Evolutionary conservation across 2,113 vertebrate species (phyloP).

Genomic region (Puntigrus tetrazona): DNA sequence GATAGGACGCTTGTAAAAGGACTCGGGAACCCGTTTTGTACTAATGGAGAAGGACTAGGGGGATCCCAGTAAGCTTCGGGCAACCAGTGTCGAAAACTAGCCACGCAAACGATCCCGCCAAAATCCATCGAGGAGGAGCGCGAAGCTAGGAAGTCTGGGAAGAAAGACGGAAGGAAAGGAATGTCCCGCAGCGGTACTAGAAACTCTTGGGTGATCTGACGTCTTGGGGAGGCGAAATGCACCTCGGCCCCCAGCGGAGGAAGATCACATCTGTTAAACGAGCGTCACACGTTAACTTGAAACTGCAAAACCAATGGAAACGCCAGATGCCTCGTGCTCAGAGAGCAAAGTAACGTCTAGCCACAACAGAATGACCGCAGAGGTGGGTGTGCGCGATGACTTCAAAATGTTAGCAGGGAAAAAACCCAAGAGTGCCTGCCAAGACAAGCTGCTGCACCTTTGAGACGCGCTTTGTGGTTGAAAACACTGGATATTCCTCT

Average conservation of each 20-base stretch:
- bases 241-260: neutral
- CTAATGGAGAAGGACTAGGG: neutral
- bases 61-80: conserved; percentile 45
- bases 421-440: neutral
- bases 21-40: neutral
- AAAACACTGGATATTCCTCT: neutral
- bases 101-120: conserved; percentile 21
- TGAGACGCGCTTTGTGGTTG: neutral
- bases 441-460: conserved; percentile 2
- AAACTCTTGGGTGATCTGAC: neutral
- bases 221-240: neutral
- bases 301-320: conserved; percentile 31
- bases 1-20: neutral
- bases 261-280: conserved; percentile 51
- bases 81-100: neutral
- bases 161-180: conserved; percentile 21
- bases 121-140: neutral
- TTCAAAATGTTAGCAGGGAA: conserved; percentile 20
- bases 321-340: conserved; percentile 25
- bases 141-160: neutral
- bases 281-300: conserved; percentile 30
- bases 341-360: conserved; percentile 29
- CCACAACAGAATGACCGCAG: conserved; percentile 34
- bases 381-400: neutral
- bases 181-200: neutral